Evolutionary conservation across 2,797 vertebrate species (phyloP), one percentile per base, ranked within the genome.

Genomic region (Zalophus californianus): DNA sequence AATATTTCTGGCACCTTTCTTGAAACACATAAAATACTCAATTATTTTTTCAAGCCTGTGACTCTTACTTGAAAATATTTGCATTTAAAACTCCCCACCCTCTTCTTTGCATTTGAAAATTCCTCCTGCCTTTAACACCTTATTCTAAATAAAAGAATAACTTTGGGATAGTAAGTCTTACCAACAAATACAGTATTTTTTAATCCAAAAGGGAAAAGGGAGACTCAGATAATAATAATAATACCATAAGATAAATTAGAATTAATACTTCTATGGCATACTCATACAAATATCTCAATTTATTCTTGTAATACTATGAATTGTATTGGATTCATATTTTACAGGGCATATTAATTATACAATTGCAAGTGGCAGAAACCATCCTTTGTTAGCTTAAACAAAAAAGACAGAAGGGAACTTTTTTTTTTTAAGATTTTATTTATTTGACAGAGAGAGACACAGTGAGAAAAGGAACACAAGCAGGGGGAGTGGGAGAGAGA

Each of bases 1-100:
- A 93, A 58, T 60, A 80, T 70, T 70, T 44, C 52, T 88, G 90
- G 58, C 41, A 70, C 66, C 44, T 78, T 44, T 93, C 90, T 38
- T 91, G 60, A 77, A 93, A 85, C 54, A 52, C n/a, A 79, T 48
- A 75, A 87, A 88, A 41, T 73, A 2, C 58, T 96, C 72, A 50
- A 64, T 95, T 93, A 54, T 73, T 80, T 94, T 86, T 97, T 75
- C 54, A 84, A 91, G 18, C 38, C 38, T 82, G 66, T 88, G 66
- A 95, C 23, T 86, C 79, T 86, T 86, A 50, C 52, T 95, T 89
- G 79, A 89, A 96, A 97, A 89, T 86, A 96, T 78, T 93, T 91
- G 58, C 54, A 70, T 91, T 94, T 97, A 78, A 91, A 88, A 95
- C 75, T 91, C 83, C 44, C 52, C n/a, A 84, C 62, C 82, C 73